Evolutionary conservation across 2,888 invertebrate genomes (phyloP).

Genomic region (Sphinx pinastri): DNA sequence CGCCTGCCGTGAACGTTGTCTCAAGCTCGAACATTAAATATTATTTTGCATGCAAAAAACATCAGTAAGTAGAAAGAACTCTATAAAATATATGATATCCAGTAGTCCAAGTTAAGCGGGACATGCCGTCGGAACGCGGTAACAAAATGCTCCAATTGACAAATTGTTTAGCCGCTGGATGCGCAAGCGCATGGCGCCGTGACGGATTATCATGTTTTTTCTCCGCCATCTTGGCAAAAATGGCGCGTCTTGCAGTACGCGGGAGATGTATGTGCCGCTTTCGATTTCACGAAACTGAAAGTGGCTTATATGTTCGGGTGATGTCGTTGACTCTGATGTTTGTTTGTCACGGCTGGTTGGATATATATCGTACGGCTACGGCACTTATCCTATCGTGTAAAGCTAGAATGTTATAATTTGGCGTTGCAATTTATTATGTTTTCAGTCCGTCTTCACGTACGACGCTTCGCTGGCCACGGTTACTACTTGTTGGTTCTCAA

Average conservation of each 20-base stretch:
- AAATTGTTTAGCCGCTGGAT: slow-evolving; percentile 63
- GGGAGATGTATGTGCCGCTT: slow-evolving; percentile 73
- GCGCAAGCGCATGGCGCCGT: slow-evolving; percentile 60
- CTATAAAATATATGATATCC: slow-evolving; percentile 11
- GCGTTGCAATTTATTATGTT: slow-evolving; percentile 70
- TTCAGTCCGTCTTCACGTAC: slow-evolving; percentile 59
- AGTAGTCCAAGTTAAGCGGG: slow-evolving; percentile 37
- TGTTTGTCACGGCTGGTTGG: slow-evolving; percentile 80
- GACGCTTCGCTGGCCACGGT: slow-evolving; percentile 52
- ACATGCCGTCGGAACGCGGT: slow-evolving; percentile 45
- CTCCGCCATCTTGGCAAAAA: slow-evolving; percentile 72
- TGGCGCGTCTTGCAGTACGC: slow-evolving; percentile 62
- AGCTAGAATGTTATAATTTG: slow-evolving; percentile 71
- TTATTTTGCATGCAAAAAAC: not conserved
- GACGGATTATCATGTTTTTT: slow-evolving; percentile 74
- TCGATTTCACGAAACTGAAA: slow-evolving; percentile 82
- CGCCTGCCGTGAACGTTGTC: too few species aligned
- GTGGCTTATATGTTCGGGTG: slow-evolving; percentile 78
- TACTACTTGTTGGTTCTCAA: slow-evolving; percentile 56
- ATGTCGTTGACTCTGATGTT: slow-evolving; percentile 81
- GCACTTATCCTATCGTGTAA: slow-evolving; percentile 69
- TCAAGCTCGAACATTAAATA: not conserved
- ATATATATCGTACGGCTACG: slow-evolving; percentile 55
- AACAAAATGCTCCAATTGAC: slow-evolving; percentile 56
- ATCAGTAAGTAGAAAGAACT: not conserved